Percentiles rank a stretch among this genome's conserved stretches.
These are phyloP conservation scores for Drosophila parvula DNA, from an alignment of 1,140 invertebrate genomes.

Conservation along the genomic window DNA sequence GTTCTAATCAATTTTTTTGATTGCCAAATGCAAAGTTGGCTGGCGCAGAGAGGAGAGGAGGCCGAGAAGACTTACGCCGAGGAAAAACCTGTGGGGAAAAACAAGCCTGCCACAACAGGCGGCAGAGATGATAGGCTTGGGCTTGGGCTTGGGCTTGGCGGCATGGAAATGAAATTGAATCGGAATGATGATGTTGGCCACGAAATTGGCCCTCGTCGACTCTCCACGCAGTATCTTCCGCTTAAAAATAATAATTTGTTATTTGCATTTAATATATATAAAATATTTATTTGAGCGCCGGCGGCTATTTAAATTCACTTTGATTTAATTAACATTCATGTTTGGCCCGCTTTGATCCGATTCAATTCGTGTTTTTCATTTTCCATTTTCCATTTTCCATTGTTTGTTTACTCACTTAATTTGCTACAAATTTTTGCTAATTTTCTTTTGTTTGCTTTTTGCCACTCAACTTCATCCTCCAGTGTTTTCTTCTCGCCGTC, in stretches of 20 bases:
- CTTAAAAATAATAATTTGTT: slow-evolving; percentile 3
- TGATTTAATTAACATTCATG: slow-evolving; percentile 38
- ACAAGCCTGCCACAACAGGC: slow-evolving; percentile 48
- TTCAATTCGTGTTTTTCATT: slow-evolving; percentile 40
- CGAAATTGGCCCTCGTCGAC: too few relatives aligned
- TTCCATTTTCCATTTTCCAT: too few relatives aligned
- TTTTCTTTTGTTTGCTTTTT: slow-evolving; percentile 66
- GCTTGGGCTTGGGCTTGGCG: slow-evolving; percentile 30
- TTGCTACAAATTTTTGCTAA: slow-evolving; percentile 63
- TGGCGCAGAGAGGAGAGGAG: background rate
- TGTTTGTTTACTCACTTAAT: slow-evolving; percentile 58
- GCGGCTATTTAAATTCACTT: slow-evolving; percentile 39
- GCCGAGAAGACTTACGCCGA: slow-evolving; percentile 28
- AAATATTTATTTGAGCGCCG: slow-evolving; percentile 15
- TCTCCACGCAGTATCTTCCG: too few relatives aligned
- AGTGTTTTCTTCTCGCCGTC: slow-evolving; percentile 34
- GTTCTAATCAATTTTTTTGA: slow-evolving; percentile 75
- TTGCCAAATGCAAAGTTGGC: slow-evolving; percentile 62
- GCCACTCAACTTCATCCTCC: slow-evolving; percentile 11
- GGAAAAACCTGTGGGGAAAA: slow-evolving; percentile 13
- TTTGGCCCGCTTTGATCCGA: slow-evolving; percentile 30
- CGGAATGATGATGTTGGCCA: slow-evolving; percentile 17
- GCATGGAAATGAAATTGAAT: slow-evolving; percentile 48
- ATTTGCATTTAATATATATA: slow-evolving; percentile 24
- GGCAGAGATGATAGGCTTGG: slow-evolving; percentile 9